phyloP scores from a whole-genome alignment of 2,797 vertebrate species.

The Euthynnus affinis region DNA sequence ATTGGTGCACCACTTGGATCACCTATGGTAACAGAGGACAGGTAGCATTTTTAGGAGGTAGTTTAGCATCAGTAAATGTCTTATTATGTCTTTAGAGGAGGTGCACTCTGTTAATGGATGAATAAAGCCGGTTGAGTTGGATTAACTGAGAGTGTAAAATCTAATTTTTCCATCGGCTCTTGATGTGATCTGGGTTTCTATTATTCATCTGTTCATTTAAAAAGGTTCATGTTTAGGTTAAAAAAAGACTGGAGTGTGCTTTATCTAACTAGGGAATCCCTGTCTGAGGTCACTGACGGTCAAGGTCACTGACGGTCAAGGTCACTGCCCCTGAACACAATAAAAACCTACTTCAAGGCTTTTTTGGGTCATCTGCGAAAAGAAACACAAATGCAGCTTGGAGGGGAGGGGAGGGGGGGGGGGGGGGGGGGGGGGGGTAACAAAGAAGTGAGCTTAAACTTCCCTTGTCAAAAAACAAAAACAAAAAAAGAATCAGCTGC shows the following conservation, averaged over 20 bases:
- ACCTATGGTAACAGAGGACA: slow-evolving; percentile 39
- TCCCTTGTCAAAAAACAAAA: slow-evolving; percentile 2
- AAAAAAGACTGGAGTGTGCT: background rate
- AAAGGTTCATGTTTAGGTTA: background rate
- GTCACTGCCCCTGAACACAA: background rate
- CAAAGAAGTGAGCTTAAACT: slow-evolving; percentile 28
- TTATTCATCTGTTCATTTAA: background rate
- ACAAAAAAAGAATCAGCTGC: slow-evolving; percentile 24
- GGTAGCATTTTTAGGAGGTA: slow-evolving; percentile 21
- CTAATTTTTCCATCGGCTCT: background rate
- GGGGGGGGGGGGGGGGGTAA: slow-evolving; percentile 1
- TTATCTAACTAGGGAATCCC: background rate
- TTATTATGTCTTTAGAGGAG: slow-evolving; percentile 10
- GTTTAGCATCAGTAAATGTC: slow-evolving; percentile 15
- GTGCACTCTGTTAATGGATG: background rate
- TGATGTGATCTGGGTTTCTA: background rate
- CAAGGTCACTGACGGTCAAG: background rate
- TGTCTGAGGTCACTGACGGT: background rate
- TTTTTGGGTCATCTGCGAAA: background rate
- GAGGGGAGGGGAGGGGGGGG: too few species aligned
- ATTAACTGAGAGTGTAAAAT: background rate
- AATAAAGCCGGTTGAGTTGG: slow-evolving; percentile 15
- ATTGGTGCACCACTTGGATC: slow-evolving; percentile 52
- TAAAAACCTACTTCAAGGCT: background rate
- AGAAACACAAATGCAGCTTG: background rate